Percentiles rank a stretch among this genome's conserved stretches.
Evolutionary conservation across 2,888 invertebrate genomes (phyloP).

Genomic region (Bruchidius siliquastri): DNA sequence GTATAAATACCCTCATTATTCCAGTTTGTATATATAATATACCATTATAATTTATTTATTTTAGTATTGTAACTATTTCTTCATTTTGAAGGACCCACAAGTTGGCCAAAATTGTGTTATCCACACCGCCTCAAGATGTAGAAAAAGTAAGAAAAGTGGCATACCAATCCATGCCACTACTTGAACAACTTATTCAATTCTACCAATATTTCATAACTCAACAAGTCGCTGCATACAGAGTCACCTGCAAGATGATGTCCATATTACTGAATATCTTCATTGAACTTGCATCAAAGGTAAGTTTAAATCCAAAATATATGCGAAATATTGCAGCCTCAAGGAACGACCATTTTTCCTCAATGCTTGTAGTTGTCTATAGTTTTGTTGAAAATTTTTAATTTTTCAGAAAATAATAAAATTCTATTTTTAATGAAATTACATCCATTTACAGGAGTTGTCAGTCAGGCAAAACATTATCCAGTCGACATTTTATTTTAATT

Average conservation of each 20-base stretch:
- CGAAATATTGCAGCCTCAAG: no score
- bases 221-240: slow-evolving; percentile 71
- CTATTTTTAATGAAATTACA: no score
- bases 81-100: slow-evolving; percentile 26
- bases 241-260: slow-evolving; percentile 77
- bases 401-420: no score
- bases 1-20: no score
- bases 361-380: no score
- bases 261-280: slow-evolving; percentile 80
- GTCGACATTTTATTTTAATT: no score
- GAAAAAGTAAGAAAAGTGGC: slow-evolving; percentile 28
- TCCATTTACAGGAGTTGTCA: no score
- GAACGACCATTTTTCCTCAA: no score
- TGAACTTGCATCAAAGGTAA: slow-evolving; percentile 69
- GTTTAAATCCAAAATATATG: slow-evolving; percentile 4
- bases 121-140: slow-evolving; percentile 37
- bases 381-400: no score
- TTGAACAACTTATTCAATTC: slow-evolving; percentile 72
- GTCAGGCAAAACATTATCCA: no score
- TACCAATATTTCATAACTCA: slow-evolving; percentile 77
- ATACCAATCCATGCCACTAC: slow-evolving; percentile 56
- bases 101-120: slow-evolving; percentile 46
- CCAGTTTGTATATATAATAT: not conserved
- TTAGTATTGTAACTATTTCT: no score
- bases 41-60: not conserved